Evolutionary conservation across 1,140 invertebrate genomes (phyloP).

Genomic region (Drosophila paulistorum): DNA sequence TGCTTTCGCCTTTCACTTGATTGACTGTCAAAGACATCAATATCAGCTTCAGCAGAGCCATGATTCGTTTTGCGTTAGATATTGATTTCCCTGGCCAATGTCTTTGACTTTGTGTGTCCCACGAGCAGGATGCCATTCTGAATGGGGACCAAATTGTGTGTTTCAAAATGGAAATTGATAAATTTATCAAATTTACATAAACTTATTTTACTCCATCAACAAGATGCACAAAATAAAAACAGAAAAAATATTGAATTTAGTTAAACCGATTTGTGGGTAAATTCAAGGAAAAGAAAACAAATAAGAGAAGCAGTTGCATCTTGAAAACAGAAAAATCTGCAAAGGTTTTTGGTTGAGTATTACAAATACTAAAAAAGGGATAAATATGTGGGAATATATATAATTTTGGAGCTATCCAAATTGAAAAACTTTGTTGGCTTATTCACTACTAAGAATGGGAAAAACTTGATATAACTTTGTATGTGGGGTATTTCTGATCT

Average conservation of each 20-base stretch:
- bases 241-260: neutral
- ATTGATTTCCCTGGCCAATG: constrained; percentile 35
- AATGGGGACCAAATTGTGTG: constrained; percentile 22
- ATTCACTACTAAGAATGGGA: too few relatives aligned
- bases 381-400: too few relatives aligned
- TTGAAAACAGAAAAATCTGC: too few relatives aligned
- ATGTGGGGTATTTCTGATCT: neutral
- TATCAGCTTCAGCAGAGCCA: neutral
- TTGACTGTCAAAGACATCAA: constrained; percentile 50
- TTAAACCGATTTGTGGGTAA: neutral
- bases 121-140: neutral
- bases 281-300: neutral
- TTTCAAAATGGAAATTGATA: constrained; percentile 17
- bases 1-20: constrained; percentile 32
- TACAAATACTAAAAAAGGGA: too few relatives aligned
- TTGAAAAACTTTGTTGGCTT: too few relatives aligned
- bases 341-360: too few relatives aligned
- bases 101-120: constrained; percentile 2
- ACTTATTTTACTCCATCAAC: neutral
- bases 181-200: neutral
- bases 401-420: too few relatives aligned
- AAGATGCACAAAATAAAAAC: neutral
- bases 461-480: neutral
- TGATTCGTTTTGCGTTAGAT: constrained; percentile 22
- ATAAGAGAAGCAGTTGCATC: too few relatives aligned